Evolutionary conservation across 1,140 invertebrate genomes (phyloP).

Genomic region (Drosophila baimaii): DNA sequence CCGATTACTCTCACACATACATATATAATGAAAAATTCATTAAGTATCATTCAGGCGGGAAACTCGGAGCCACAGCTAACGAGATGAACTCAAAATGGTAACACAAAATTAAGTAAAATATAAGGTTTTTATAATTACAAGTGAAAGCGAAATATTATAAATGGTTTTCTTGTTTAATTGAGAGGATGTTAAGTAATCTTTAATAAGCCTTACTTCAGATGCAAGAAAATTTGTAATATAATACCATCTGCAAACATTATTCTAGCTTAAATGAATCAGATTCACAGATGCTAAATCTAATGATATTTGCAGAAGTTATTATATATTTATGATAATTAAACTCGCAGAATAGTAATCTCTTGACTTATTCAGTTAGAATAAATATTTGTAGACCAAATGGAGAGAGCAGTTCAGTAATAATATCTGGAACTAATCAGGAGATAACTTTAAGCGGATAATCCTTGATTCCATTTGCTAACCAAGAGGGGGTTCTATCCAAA

Average conservation of each 20-base stretch:
- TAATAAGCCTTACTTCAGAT: no score
- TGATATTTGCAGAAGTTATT: no score
- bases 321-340: no score
- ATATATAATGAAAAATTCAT: constrained; percentile 67
- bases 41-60: constrained; percentile 23
- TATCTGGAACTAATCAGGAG: neutral
- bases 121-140: neutral
- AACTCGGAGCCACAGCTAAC: constrained; percentile 2
- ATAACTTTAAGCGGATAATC: neutral
- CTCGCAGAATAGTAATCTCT: neutral
- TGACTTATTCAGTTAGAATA: neutral
- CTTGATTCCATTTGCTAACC: neutral
- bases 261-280: no score
- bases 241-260: no score
- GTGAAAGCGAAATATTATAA: no score
- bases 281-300: no score
- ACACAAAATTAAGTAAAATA: neutral
- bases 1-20: constrained; percentile 49
- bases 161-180: no score
- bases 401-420: neutral
- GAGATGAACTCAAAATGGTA: constrained; percentile 31
- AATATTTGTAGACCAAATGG: neutral
- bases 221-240: no score
- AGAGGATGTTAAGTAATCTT: no score
- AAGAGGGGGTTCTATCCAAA: neutral